Conservation (phyloP, 2,888 invertebrate species). For the Micoletzkya japonica region DNA sequence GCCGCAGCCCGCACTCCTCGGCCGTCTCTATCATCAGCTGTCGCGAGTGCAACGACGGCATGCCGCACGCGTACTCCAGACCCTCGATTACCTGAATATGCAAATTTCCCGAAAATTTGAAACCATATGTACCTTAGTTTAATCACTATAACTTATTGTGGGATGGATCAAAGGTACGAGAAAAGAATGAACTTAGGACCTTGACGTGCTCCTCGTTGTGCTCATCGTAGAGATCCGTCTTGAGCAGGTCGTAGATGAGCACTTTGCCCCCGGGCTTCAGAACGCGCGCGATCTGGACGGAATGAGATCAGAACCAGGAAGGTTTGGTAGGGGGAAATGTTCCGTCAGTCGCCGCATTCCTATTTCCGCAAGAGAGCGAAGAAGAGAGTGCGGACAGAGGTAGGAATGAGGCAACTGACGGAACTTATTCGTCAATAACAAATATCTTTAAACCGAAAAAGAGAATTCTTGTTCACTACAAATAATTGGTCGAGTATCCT, state of each 20-base stretch:
- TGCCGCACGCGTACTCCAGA: constrained; percentile 59
- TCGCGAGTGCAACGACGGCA: constrained; percentile 58
- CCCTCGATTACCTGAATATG: constrained; percentile 39
- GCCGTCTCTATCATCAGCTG: constrained; percentile 52
- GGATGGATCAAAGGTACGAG: too few species aligned
- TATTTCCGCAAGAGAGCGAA: too few species aligned
- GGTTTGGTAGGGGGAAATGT: too few species aligned
- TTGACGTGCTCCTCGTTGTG: constrained; percentile 47
- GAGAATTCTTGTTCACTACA: too few species aligned
- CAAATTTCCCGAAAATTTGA: background rate
- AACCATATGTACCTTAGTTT: too few species aligned
- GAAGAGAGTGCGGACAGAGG: too few species aligned
- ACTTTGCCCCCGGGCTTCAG: constrained; percentile 56
- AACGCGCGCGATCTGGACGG: constrained; percentile 50
- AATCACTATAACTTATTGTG: too few species aligned
- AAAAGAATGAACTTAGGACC: constrained; percentile 26
- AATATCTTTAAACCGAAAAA: too few species aligned
- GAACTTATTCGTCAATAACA: too few species aligned
- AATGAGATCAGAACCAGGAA: too few species aligned
- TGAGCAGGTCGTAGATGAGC: constrained; percentile 60
- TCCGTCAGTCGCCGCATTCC: too few species aligned
- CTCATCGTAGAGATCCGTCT: constrained; percentile 55
- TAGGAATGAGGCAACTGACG: too few species aligned
- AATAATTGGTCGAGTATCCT: background rate
- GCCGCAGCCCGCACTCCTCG: constrained; percentile 34